A percentile compares a stretch with the other conserved stretches of the same genome.
These are phyloP conservation scores for Noctua janthina DNA, from an alignment of 2,888 invertebrate species.

Conservation along the genomic window DNA sequence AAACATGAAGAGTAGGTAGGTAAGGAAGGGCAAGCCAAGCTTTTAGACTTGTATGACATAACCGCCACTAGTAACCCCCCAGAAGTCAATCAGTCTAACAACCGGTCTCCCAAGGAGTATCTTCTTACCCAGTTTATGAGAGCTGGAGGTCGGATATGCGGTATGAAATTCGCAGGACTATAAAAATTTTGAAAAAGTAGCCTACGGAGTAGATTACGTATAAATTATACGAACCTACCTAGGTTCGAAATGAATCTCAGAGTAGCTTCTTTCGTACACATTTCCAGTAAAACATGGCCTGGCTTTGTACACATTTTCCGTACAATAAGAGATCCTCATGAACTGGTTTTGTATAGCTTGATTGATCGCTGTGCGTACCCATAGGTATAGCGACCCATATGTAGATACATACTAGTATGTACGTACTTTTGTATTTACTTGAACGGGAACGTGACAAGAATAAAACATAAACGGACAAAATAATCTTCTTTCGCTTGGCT, in stretches of 20 bases:
- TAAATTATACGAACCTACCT: too few relatives aligned
- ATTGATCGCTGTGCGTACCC: not conserved
- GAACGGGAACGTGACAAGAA: slow-evolving; percentile 49
- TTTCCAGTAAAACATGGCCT: too few relatives aligned
- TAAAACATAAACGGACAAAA: slow-evolving; percentile 34
- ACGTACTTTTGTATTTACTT: slow-evolving; percentile 7
- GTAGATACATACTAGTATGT: slow-evolving; percentile 9
- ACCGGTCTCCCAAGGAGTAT: too few relatives aligned
- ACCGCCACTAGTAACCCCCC: not conserved
- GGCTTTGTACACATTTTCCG: too few relatives aligned
- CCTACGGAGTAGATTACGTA: not conserved
- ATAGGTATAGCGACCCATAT: not conserved
- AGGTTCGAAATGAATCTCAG: not conserved
- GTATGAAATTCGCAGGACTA: not conserved
- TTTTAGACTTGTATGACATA: too few relatives aligned
- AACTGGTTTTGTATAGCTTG: not conserved
- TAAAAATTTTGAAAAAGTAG: not conserved
- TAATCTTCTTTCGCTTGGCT: slow-evolving; percentile 39
- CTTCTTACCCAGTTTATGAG: not conserved
- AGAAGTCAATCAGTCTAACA: not conserved
- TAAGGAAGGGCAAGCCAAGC: too few relatives aligned
- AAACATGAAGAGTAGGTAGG: too few relatives aligned
- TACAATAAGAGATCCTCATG: not conserved
- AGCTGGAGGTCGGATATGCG: not conserved
- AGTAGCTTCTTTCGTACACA: not conserved